These are phyloP conservation scores for Pteromalus puparum DNA, from an alignment of 1,140 invertebrate species.

Conservation along the genomic window DNA sequence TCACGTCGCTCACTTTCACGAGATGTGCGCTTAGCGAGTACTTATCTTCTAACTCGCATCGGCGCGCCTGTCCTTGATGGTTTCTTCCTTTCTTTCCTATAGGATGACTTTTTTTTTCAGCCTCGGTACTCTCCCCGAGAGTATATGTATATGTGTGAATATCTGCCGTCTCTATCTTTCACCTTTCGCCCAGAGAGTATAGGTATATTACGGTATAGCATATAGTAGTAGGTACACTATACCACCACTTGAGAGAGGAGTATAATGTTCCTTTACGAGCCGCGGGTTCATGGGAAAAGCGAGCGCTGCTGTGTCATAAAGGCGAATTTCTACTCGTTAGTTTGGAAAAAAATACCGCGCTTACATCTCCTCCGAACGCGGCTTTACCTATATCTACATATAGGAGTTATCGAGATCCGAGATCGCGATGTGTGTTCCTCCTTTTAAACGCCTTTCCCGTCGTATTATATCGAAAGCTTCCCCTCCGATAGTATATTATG, in stretches of 20 bases:
- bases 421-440: slow-evolving; percentile 21
- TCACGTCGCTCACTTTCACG: slow-evolving; percentile 26
- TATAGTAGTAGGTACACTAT: not conserved
- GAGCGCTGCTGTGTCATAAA: slow-evolving; percentile 30
- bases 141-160: not conserved
- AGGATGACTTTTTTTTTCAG: not conserved
- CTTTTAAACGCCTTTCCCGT: slow-evolving; percentile 19
- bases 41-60: slow-evolving; percentile 3
- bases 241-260: not conserved
- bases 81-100: slow-evolving; percentile 16
- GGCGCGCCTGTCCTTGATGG: slow-evolving; percentile 5
- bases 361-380: not conserved
- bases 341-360: slow-evolving; percentile 19
- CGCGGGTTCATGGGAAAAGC: slow-evolving; percentile 39
- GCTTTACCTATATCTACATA: not conserved
- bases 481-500: not conserved
- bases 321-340: slow-evolving; percentile 45
- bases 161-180: slow-evolving; percentile 35
- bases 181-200: slow-evolving; percentile 32
- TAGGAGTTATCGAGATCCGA: slow-evolving; percentile 27
- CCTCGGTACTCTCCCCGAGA: not conserved
- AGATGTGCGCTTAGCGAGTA: not conserved
- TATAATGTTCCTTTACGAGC: slow-evolving; percentile 21
- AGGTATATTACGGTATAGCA: not conserved
- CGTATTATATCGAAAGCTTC: not conserved